Conservation (phyloP, 2,113 vertebrate genomes). For the Recurvirostra avosetta region DNA sequence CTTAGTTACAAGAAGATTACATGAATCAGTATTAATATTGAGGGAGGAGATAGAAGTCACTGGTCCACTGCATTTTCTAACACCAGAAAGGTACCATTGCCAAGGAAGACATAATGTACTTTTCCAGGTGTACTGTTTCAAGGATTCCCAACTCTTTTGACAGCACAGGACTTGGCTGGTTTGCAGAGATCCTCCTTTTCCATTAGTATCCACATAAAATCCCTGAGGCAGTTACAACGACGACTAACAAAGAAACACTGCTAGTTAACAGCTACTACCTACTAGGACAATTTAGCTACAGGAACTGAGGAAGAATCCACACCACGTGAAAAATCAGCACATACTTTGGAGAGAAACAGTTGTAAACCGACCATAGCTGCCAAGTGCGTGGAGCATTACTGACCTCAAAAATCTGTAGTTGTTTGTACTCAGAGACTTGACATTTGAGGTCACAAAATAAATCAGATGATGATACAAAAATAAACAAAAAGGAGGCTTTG, state of each 20-base stretch:
- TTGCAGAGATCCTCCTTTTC: background rate
- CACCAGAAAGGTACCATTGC: background rate
- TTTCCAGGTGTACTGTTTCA: background rate
- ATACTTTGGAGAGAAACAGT: background rate
- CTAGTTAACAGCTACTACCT: background rate
- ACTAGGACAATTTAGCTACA: background rate
- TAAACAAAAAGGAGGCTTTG: background rate
- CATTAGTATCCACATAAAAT: background rate
- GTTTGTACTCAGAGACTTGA: background rate
- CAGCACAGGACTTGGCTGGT: background rate
- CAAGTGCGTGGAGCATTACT: background rate
- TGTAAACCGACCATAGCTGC: background rate
- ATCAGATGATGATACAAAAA: background rate
- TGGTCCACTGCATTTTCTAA: background rate
- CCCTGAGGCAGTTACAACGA: background rate
- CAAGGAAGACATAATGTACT: background rate
- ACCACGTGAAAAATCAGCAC: background rate
- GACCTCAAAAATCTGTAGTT: background rate
- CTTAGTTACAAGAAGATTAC: background rate
- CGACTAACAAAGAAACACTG: background rate
- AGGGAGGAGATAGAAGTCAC: background rate
- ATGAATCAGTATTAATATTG: background rate
- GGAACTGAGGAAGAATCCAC: background rate
- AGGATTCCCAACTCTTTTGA: background rate
- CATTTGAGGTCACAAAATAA: conserved; percentile 8